Conservation (phyloP, 2,113 vertebrate genomes). For the Carollia perspicillata region DNA sequence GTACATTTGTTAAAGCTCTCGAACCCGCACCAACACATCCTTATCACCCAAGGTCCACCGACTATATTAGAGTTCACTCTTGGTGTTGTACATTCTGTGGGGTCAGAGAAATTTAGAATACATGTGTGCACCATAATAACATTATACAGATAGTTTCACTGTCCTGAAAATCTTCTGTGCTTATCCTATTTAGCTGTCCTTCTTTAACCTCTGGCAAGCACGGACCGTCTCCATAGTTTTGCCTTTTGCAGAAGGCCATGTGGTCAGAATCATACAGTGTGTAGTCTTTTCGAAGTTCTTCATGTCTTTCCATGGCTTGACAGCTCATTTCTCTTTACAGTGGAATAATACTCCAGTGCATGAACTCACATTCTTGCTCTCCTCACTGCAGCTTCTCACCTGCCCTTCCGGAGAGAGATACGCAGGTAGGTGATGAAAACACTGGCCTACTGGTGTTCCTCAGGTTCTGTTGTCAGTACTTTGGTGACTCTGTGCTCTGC, state of each 20-base stretch:
- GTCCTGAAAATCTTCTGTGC: not conserved
- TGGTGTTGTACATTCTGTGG: not conserved
- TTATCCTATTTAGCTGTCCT: too few relatives aligned
- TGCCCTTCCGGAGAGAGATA: not conserved
- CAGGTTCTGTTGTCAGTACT: not conserved
- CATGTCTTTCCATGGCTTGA: not conserved
- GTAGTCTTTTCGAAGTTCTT: not conserved
- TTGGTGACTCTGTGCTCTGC: not conserved
- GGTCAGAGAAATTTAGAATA: not conserved
- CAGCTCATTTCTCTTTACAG: not conserved
- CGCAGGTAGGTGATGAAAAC: not conserved
- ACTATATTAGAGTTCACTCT: not conserved
- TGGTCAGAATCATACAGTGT: not conserved
- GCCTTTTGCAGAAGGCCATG: not conserved
- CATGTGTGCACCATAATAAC: not conserved
- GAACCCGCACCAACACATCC: not conserved
- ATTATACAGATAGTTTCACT: not conserved
- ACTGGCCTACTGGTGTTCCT: not conserved
- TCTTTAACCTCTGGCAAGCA: rapidly evolving
- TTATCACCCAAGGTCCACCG: not conserved
- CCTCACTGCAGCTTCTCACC: not conserved
- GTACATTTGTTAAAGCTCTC: rapidly evolving
- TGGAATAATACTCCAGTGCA: not conserved
- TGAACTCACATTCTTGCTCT: not conserved
- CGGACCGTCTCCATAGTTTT: not conserved